A percentile compares a stretch with the other conserved stretches of the same genome.
phyloP scores from a whole-genome alignment of 2,888 invertebrate species.

The Tetragnatha montana region DNA sequence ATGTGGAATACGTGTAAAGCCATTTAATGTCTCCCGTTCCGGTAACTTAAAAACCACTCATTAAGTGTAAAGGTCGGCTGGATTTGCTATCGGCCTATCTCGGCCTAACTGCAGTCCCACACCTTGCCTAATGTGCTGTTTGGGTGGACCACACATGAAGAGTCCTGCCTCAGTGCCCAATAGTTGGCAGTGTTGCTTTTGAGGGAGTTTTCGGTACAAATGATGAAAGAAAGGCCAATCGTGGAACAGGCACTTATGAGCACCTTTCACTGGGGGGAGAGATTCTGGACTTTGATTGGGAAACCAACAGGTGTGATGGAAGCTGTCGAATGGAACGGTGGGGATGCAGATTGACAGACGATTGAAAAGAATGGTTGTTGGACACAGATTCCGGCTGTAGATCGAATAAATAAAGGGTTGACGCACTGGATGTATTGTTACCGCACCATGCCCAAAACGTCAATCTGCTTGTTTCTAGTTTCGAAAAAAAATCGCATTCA shows the following conservation, averaged over 20 bases:
- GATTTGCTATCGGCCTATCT: constrained; percentile 43
- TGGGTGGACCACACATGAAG: constrained; percentile 59
- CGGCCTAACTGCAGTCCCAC: constrained; percentile 34
- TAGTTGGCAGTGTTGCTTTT: background rate
- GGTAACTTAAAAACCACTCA: constrained; percentile 63
- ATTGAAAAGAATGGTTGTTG: too few relatives aligned
- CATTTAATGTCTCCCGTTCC: constrained; percentile 53
- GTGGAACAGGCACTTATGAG: constrained; percentile 14
- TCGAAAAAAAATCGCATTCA: too few relatives aligned
- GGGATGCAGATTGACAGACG: too few relatives aligned
- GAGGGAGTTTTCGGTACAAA: background rate
- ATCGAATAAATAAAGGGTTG: too few relatives aligned
- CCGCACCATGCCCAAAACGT: background rate
- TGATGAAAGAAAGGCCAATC: constrained; percentile 24
- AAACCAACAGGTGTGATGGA: too few relatives aligned
- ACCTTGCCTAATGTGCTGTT: constrained; percentile 49
- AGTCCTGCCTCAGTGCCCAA: constrained; percentile 8
- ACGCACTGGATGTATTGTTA: too few relatives aligned
- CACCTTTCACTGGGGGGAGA: background rate
- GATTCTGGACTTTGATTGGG: too few relatives aligned
- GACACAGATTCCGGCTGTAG: too few relatives aligned
- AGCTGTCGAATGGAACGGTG: too few relatives aligned
- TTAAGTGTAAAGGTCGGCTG: constrained; percentile 58
- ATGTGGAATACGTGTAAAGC: constrained; percentile 50
- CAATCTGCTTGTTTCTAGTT: too few relatives aligned